Base-by-base conservation (phyloP, 2,113 vertebrate species). In the Callochromis pleurospilus region DNA sequence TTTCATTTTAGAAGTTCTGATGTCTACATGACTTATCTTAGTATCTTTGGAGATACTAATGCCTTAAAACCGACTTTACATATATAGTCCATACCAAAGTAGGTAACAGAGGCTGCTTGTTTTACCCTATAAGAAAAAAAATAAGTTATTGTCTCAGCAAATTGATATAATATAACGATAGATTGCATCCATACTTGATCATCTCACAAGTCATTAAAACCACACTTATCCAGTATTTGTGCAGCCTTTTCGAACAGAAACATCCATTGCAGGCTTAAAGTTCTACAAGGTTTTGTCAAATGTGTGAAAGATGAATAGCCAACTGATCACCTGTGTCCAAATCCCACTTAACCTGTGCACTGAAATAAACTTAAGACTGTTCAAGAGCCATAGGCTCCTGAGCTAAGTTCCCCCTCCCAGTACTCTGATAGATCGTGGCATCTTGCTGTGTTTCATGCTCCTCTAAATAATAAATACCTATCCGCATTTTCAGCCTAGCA, bases 51-150 rank as follows among this genome's bases (percentile, higher is more conserved):
- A 91, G 94, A 94, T 94, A 92, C 90, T 92, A 92, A 93, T 96
- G 96, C 96, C 96, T 97, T 96, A 97, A 97, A 92, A 92, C 62
- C 88, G 88, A 96, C 95, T 94, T 93, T 82, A 81, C 60, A 86
- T 56, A 87, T 79, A 83, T 84, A 88, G 81, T 89, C 83, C 87
- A 91, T 93, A 96, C 96, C 96, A 96, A 97, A 96, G 95, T 95
- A 93, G 94, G 86, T 90, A 91, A 91, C 75, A 93, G 85, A 86
- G 91, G 86, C 81, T 95, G 88, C 86, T 93, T 90, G 75, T 83
- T 89, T 91, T 53, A 79, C 80, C 24, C 9, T 87, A 14, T 60
- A 83, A 26, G 2, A 81, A 33, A 19, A 19, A 88, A 54, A 53
- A 4, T 6, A 14, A 80, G 13, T 56, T 17, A 40, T 89, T 24